phyloP scores from a whole-genome alignment of 2,888 invertebrate genomes.

The Chrysomela aeneicollis region DNA sequence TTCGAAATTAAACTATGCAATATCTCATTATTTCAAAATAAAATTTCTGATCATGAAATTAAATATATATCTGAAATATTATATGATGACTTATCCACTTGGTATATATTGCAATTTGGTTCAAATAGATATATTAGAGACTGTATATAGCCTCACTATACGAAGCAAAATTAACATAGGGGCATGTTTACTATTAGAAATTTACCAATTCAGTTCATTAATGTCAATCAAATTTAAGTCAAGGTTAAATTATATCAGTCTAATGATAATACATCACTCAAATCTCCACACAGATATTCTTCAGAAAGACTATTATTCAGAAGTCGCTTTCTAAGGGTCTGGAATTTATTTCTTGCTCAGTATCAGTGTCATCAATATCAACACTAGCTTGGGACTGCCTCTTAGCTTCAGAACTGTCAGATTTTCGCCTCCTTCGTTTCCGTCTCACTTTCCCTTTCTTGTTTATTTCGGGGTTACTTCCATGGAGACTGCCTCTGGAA shows the following conservation, averaged over 20 bases:
- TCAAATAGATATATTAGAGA: constrained; percentile 15
- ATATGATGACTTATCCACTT: not conserved
- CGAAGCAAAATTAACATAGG: constrained; percentile 33
- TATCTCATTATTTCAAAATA: too few relatives aligned
- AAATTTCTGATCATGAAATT: too few relatives aligned
- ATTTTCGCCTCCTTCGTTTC: constrained; percentile 50
- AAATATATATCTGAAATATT: too few relatives aligned
- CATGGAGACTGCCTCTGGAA: constrained; percentile 47
- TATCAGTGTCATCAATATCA: constrained; percentile 43
- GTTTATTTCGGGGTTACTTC: constrained; percentile 50
- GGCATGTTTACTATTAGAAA: constrained; percentile 34
- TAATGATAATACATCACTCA: not conserved
- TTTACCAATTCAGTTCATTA: constrained; percentile 36
- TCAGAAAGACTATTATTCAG: constrained; percentile 29
- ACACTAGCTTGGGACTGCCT: constrained; percentile 44
- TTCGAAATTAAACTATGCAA: too few relatives aligned
- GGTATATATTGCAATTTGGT: constrained; percentile 7
- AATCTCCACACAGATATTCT: not conserved
- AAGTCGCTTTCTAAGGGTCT: constrained; percentile 52
- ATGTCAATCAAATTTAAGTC: constrained; percentile 29
- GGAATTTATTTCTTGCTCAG: constrained; percentile 33
- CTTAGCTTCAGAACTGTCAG: constrained; percentile 41
- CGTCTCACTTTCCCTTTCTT: constrained; percentile 49
- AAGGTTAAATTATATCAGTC: constrained; percentile 18
- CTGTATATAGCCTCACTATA: constrained; percentile 27